Conservation (phyloP, 2,888 invertebrate genomes). For the Agriotes lineatus region DNA sequence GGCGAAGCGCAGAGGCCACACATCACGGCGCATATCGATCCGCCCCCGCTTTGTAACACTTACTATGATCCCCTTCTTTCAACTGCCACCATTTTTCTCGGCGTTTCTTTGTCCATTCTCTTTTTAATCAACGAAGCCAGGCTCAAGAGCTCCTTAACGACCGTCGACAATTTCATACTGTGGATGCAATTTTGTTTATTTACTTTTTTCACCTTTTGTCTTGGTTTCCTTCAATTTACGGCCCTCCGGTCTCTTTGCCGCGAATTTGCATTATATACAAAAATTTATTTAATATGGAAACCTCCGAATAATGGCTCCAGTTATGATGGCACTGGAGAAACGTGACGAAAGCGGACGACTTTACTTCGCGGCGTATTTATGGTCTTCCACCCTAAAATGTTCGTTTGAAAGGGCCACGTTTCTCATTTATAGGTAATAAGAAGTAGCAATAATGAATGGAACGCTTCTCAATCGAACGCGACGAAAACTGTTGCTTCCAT, state of each 20-base stretch:
- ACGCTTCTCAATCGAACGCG: no score
- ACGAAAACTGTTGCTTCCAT: no score
- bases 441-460: conserved; percentile 4
- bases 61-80: conserved; percentile 48
- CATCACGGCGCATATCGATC: conserved; percentile 49
- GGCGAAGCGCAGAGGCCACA: conserved; percentile 48
- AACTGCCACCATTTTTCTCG: conserved; percentile 48
- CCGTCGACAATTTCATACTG: conserved; percentile 47
- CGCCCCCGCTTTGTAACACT: conserved; percentile 48
- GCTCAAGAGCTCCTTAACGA: conserved; percentile 47
- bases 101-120: conserved; percentile 48
- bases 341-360: not conserved
- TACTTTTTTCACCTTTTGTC: conserved; percentile 55
- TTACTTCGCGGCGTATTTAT: conserved; percentile 2
- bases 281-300: conserved; percentile 17
- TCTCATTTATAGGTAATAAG: conserved; percentile 1
- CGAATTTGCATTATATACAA: conserved; percentile 17
- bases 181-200: conserved; percentile 50
- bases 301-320: not conserved
- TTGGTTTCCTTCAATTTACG: conserved; percentile 37
- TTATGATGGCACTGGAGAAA: not conserved
- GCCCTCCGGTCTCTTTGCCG: conserved; percentile 14
- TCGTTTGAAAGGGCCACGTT: not conserved
- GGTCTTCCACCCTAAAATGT: not conserved
- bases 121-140: conserved; percentile 47